Conservation (phyloP, 1,140 invertebrate species). For the Heliconius eleuchia region DNA sequence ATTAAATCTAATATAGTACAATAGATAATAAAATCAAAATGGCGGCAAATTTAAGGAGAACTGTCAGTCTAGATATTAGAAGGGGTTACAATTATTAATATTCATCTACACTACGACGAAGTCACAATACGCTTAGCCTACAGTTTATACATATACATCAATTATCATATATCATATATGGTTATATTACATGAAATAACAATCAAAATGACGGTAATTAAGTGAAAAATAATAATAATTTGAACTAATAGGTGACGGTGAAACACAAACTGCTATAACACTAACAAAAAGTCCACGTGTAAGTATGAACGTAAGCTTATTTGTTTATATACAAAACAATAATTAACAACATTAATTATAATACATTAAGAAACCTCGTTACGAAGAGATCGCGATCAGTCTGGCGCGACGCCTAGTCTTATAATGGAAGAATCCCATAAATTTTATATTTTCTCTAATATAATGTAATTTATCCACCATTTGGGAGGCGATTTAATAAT, state of each 20-base stretch:
- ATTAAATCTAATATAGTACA: constrained; percentile 64
- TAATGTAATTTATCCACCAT: neutral
- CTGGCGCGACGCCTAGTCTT: constrained; percentile 38
- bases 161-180: constrained; percentile 48
- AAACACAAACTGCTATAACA: constrained; percentile 47
- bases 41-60: constrained; percentile 17
- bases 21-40: constrained; percentile 45
- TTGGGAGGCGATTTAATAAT: constrained; percentile 28
- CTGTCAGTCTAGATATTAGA: constrained; percentile 69
- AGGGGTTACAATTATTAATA: constrained; percentile 45
- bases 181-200: constrained; percentile 71
- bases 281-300: constrained; percentile 37
- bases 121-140: constrained; percentile 68
- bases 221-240: constrained; percentile 50
- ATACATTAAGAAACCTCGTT: constrained; percentile 50
- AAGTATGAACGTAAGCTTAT: constrained; percentile 34
- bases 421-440: constrained; percentile 3
- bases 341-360: constrained; percentile 60
- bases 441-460: constrained; percentile 2
- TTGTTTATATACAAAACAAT: constrained; percentile 74
- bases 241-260: constrained; percentile 63
- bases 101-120: constrained; percentile 61
- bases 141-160: constrained; percentile 56
- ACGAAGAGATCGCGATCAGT: constrained; percentile 64
- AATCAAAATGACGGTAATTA: constrained; percentile 41